Evolutionary conservation across 2,113 vertebrate species (phyloP), one percentile per base, ranked within the genome.

Genomic region (Ceuthmochares aereus): DNA sequence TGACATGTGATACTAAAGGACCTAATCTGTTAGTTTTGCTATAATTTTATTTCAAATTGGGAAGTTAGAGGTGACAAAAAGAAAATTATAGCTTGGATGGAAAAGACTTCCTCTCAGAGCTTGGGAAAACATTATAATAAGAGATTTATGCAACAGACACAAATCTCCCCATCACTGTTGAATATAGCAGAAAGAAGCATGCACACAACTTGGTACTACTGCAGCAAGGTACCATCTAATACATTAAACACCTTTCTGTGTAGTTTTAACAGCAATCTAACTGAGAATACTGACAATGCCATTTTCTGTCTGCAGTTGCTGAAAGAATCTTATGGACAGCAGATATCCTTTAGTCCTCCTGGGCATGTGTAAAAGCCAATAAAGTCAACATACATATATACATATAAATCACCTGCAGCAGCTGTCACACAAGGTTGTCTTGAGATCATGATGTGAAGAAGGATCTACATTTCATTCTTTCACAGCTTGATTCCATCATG

Each of bases 111-210:
- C 6, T 69, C 37, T n/a, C 14, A 56, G 29, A 49, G 4, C 21
- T 69, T 15, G 36, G 36, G 49, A 37, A 83, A 77, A 2, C 17
- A 29, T 14, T 37, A 19, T 69, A 49, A 20, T 14, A 55, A 11
- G 42, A 78, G 11, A 66, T 34, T 63, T 26, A 45, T 37, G 18
- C 3, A 11, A 84, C 8, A 37, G 17, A n/a, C 2, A 62, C 37
- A 73, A 87, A 80, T 40, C 10, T 37, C 8, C 8, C 3, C 1
- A 1, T 21, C 1, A 0, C 30, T 34, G 5, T 2, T 2, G 2
- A 81, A 36, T 21, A 8, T 7, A n/a, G 15, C 5, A 32, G 17
- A 37, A 87, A 63, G 14, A 66, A 37, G 2, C 7, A 7, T 37
- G 15, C 32, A 52, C 3, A 30, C 2, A 40, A 18, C 56, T 52